Base-by-base conservation (phyloP, 1,140 invertebrate genomes). In the Conopomorpha cramerella region DNA sequence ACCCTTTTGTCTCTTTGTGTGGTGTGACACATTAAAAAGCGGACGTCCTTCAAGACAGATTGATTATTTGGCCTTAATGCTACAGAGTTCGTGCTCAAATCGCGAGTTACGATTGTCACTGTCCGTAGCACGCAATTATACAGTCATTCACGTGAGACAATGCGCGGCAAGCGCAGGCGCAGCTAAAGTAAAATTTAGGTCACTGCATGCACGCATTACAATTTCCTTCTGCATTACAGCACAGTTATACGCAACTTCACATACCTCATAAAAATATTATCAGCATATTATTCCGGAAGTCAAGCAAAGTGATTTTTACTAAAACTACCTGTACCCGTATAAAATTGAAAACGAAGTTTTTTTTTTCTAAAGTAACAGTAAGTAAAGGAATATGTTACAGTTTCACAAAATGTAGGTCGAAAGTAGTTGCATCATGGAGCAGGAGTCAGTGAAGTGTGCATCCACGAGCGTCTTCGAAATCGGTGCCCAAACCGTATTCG, bases 381-480 rank as follows among this genome's bases (percentile, higher is more conserved):
- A n/a, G n/a, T n/a, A n/a, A n/a, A n/a, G n/a, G n/a, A n/a, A n/a
- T n/a, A n/a, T n/a, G n/a, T n/a, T n/a, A n/a, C n/a, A n/a, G n/a
- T n/a, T n/a, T n/a, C n/a, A n/a, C n/a, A n/a, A n/a, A n/a, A n/a
- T n/a, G 61, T 70, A 39, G 63, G 65, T 67, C 61, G 59, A 49
- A 41, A 34, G 55, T 61, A 55, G n/a, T 70, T 67, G 68, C 68
- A 64, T 59, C 50, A 57, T 46, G 51, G 60, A 57, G 56, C 49
- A 41, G 30, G 38, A 39, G 27, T 39, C 50, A 47, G 39, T 59
- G 56, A 51, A 51, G 56, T 61, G 57, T 57, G 49, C 41, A 58
- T 50, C 46, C 51, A 60, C 38, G 50, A 53, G 45, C 45, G 50
- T 62, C 51, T 56, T 55, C 48, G 36, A 58, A 59, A 61, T 55